Percentiles rank a stretch among this genome's conserved stretches.
Conservation (phyloP, 2,113 vertebrate genomes). For the Prochilodus magdalenae region DNA sequence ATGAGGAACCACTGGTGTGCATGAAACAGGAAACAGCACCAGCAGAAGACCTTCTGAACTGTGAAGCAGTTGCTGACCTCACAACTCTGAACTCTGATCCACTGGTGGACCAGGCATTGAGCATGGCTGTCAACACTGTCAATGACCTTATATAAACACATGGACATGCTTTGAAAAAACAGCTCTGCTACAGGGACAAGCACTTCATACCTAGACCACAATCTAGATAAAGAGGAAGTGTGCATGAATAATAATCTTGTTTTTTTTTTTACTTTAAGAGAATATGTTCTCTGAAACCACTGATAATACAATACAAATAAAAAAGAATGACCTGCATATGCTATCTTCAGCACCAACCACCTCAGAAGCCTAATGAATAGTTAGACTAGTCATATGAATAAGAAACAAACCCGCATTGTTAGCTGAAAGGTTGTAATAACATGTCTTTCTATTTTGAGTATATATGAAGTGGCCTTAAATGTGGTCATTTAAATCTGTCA, state of each 20-base stretch:
- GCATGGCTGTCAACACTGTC: conserved; percentile 32
- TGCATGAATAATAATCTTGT: not conserved
- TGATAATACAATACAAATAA: not conserved
- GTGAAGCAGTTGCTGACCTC: conserved; percentile 18
- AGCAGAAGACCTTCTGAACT: conserved; percentile 24
- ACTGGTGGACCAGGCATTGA: conserved; percentile 55
- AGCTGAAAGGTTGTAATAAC: not conserved
- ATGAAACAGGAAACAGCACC: conserved; percentile 38
- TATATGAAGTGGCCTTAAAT: not conserved
- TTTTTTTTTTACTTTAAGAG: not conserved
- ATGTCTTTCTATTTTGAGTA: not conserved
- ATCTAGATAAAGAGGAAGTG: not conserved
- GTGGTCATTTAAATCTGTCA: too few relatives aligned
- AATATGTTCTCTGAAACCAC: not conserved
- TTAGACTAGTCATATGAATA: not conserved
- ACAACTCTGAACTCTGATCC: conserved; percentile 15
- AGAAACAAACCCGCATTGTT: not conserved
- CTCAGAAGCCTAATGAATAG: not conserved
- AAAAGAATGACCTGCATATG: not conserved
- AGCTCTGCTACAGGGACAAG: conserved; percentile 12
- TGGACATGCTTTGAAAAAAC: conserved; percentile 47
- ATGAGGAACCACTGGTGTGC: conserved; percentile 46
- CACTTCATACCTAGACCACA: not conserved
- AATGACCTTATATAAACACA: conserved; percentile 62
- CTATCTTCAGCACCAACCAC: not conserved